Evolutionary conservation across 2,888 invertebrate species (phyloP).

Genomic region (Drosophila mayaguana): DNA sequence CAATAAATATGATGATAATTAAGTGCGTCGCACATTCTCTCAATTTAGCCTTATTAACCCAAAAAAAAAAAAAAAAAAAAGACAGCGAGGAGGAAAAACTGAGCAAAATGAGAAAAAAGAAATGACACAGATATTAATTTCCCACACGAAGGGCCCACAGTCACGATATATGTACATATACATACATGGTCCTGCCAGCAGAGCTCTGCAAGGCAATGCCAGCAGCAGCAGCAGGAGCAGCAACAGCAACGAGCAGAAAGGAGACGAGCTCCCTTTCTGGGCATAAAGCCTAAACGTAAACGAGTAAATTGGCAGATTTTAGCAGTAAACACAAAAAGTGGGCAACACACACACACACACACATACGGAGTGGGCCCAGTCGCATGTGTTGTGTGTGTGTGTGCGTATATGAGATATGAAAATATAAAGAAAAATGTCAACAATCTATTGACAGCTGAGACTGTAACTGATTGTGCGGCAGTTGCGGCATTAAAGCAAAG

Average conservation of each 20-base stretch:
- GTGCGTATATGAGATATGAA: conserved; percentile 60
- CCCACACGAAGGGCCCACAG: conserved; percentile 56
- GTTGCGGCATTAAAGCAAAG: conserved; percentile 64
- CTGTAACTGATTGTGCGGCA: conserved; percentile 79
- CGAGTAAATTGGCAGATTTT: conserved; percentile 82
- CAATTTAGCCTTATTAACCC: conserved; percentile 82
- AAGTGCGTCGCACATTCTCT: conserved; percentile 80
- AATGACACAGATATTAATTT: conserved; percentile 81
- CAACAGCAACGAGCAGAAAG: neutral
- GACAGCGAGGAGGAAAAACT: neutral
- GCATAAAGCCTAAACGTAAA: conserved; percentile 78
- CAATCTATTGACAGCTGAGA: conserved; percentile 82
- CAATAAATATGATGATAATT: conserved; percentile 82
- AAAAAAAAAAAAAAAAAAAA: conserved; percentile 45
- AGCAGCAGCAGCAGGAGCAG: conserved; percentile 8
- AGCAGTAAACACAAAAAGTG: conserved; percentile 80
- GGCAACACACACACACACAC: conserved; percentile 62
- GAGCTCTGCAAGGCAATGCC: conserved; percentile 19
- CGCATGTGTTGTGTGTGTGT: conserved; percentile 24
- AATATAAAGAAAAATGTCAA: conserved; percentile 79
- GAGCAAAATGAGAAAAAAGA: conserved; percentile 27
- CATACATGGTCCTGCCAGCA: conserved; percentile 24
- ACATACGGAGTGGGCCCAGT: neutral
- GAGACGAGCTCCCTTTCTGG: conserved; percentile 20
- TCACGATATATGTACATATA: conserved; percentile 36